Base-by-base conservation (phyloP, 2,797 vertebrate genomes). In the Chrosomus eos region DNA sequence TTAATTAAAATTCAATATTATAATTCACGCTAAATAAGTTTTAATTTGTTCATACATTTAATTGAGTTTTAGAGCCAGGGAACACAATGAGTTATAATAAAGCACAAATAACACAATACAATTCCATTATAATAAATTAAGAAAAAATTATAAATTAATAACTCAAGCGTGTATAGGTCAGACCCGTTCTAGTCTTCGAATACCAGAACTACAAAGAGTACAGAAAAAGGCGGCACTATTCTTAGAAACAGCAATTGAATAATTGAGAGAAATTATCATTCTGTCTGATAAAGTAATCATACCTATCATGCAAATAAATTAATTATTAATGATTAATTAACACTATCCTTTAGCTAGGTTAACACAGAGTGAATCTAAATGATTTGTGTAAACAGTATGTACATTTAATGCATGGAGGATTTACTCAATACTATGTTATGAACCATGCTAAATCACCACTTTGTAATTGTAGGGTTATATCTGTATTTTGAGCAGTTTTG, bases 11-110 rank as follows among this genome's bases (percentile, higher is more conserved):
- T 83, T 86, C 73, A 88, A 87, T 88, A 68, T 86, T 87, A 80
- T 85, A 90, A 89, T 92, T 93, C 89, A 91, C 88, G 90, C 87
- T 87, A 91, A 93, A 93, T 88, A 91, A 84, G 87, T 92, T 93
- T 94, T 90, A 89, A 93, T 93, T 92, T 91, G 88, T 87, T 88
- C 90, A 88, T 87, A 81, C 85, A 90, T 89, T 91, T 92, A 92
- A 92, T 91, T 93, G 88, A 90, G 90, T 93, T 87, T 64, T 85
- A 86, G 87, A 92, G 91, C 87, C 84, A 67, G 87, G 80, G 72
- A 84, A 89, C 87, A 86, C 77, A 85, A 43, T 62, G 83, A 83
- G 88, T 91, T 87, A 70, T 88, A 90, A 87, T 91, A 90, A 91
- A 87, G 90, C 87, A 86, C 71, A 89, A 83, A 76, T 21, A 75